These are phyloP conservation scores for Lacerta viridis DNA, from an alignment of 2,797 vertebrate genomes.

Conservation along the genomic window DNA sequence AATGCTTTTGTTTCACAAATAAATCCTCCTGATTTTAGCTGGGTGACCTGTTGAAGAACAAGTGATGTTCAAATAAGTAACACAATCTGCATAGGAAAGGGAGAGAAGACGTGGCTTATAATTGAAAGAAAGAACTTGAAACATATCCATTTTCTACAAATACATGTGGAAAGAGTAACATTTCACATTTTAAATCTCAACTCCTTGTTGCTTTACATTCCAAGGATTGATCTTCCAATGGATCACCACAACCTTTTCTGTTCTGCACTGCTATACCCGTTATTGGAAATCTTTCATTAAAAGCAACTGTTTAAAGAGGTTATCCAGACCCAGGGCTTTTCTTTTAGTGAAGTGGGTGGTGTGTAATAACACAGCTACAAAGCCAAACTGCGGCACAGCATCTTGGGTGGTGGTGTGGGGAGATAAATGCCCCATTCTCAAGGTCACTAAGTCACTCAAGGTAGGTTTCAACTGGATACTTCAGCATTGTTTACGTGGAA, in stretches of 20 bases:
- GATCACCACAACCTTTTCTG: constrained; percentile 52
- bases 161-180: constrained; percentile 75
- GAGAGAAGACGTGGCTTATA: constrained; percentile 56
- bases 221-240: constrained; percentile 60
- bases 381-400: fast-evolving
- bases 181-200: constrained; percentile 61
- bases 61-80: constrained; percentile 36
- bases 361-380: background rate
- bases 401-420: background rate
- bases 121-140: constrained; percentile 68
- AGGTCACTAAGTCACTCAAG: background rate
- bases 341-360: constrained; percentile 59
- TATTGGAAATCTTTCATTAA: constrained; percentile 56
- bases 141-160: constrained; percentile 66
- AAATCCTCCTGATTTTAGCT: constrained; percentile 22
- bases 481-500: fast-evolving
- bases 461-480: background rate
- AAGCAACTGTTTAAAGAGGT: constrained; percentile 55
- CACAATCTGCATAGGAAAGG: constrained; percentile 47
- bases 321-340: constrained; percentile 23
- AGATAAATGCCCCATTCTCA: constrained; percentile 2
- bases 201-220: constrained; percentile 58
- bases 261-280: constrained; percentile 53
- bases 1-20: background rate
- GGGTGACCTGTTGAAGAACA: constrained; percentile 51